Evolutionary conservation across 1,140 invertebrate genomes (phyloP).

Genomic region (Pollicipes pollicipes): DNA sequence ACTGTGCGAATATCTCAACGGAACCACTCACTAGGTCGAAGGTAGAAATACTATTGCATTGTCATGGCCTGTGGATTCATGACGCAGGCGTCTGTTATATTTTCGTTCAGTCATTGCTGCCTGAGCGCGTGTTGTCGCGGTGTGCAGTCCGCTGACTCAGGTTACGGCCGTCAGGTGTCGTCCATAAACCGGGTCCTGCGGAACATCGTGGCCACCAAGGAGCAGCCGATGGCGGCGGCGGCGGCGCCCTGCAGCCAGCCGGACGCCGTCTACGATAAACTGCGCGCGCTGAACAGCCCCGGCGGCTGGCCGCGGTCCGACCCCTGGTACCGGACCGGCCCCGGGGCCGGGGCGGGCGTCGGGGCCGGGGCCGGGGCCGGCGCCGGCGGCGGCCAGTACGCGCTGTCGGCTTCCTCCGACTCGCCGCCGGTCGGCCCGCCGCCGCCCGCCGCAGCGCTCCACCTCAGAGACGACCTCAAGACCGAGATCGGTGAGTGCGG

Average conservation of each 20-base stretch:
- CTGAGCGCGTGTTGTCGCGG: too few relatives aligned
- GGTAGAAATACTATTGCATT: too few relatives aligned
- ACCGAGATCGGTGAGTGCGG: background rate
- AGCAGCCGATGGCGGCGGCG: slow-evolving; percentile 14
- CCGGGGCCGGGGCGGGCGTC: too few relatives aligned
- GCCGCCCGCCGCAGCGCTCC: too few relatives aligned
- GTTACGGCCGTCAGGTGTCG: slow-evolving; percentile 36
- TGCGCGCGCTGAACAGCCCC: slow-evolving; percentile 33
- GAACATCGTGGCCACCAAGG: slow-evolving; percentile 33
- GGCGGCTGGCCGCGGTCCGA: slow-evolving; percentile 24
- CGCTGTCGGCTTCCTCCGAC: background rate
- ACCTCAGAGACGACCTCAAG: background rate
- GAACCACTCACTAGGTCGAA: too few relatives aligned
- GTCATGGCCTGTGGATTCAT: too few relatives aligned
- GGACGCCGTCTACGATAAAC: slow-evolving; percentile 34
- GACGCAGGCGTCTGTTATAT: too few relatives aligned
- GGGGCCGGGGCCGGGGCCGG: too few relatives aligned
- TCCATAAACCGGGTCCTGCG: slow-evolving; percentile 39
- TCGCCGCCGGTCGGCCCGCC: background rate
- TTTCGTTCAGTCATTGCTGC: too few relatives aligned
- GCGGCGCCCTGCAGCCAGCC: slow-evolving; percentile 6
- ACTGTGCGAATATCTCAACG: too few relatives aligned
- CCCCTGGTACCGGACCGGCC: slow-evolving; percentile 15
- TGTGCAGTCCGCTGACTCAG: too few relatives aligned
- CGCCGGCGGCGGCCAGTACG: background rate